A percentile compares a stretch with the other conserved stretches of the same genome.
Evolutionary conservation across 2,797 vertebrate genomes (phyloP).

Genomic region (Periparus ater): DNA sequence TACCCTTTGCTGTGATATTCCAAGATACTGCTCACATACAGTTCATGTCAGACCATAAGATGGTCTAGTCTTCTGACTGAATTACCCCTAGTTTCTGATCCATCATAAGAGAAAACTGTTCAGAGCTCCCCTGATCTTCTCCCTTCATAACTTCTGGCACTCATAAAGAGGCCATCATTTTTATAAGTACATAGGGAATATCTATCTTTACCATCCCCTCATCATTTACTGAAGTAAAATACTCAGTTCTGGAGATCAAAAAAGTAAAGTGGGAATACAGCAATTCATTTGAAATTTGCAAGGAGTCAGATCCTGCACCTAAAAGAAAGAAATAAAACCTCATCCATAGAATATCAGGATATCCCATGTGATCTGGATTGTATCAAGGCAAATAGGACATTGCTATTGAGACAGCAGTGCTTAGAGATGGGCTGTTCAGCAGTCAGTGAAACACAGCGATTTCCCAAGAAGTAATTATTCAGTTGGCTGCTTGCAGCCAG

Average conservation of each 20-base stretch:
- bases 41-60: background rate
- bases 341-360: background rate
- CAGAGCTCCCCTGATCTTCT: background rate
- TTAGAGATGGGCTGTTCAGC: background rate
- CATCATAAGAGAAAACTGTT: background rate
- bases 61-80: background rate
- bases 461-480: background rate
- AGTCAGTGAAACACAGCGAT: background rate
- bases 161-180: background rate
- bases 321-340: background rate
- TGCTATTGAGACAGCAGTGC: background rate
- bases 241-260: background rate
- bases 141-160: background rate
- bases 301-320: background rate
- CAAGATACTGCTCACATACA: background rate
- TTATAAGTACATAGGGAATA: background rate
- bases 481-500: background rate
- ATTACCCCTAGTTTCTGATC: background rate
- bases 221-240: background rate
- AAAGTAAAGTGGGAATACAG: background rate
- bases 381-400: background rate
- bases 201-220: background rate
- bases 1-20: background rate
- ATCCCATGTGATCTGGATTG: background rate
- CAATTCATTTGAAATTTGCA: background rate